phyloP scores from a whole-genome alignment of 2,113 vertebrate species.

The Ibidorhyncha struthersii region DNA sequence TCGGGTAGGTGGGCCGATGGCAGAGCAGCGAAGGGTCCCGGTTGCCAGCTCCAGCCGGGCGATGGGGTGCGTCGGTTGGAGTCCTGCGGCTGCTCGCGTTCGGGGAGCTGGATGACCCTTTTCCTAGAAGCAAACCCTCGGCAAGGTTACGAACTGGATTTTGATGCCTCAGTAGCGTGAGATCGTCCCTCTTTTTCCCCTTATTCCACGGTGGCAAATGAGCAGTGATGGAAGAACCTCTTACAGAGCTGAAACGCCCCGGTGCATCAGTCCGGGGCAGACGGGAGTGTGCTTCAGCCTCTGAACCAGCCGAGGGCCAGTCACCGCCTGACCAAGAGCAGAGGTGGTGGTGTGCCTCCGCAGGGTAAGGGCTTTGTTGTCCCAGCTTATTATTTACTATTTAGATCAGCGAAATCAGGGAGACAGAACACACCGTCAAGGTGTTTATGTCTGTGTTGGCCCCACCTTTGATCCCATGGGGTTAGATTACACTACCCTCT shows the following conservation, averaged over 20 bases:
- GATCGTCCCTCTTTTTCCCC: neutral
- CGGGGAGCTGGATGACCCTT: neutral
- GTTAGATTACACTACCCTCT: neutral
- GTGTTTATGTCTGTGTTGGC: neutral
- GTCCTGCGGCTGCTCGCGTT: neutral
- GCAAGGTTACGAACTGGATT: neutral
- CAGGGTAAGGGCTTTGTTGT: neutral
- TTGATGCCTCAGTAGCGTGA: neutral
- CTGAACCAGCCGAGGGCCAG: too few relatives aligned
- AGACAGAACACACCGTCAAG: neutral
- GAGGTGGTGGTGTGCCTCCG: neutral
- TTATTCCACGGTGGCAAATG: accelerated
- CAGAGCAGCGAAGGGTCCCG: neutral
- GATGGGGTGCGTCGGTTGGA: neutral
- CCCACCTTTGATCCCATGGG: neutral
- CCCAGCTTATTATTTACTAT: neutral
- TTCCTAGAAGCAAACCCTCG: neutral
- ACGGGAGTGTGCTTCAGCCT: neutral
- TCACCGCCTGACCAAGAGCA: neutral
- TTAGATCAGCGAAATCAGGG: neutral
- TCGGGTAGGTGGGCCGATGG: neutral
- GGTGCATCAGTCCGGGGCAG: neutral
- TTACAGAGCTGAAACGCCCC: neutral
- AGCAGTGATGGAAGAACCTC: neutral
- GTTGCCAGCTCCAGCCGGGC: neutral